Conservation (phyloP, 2,113 vertebrate genomes). For the Chaetops frenatus region DNA sequence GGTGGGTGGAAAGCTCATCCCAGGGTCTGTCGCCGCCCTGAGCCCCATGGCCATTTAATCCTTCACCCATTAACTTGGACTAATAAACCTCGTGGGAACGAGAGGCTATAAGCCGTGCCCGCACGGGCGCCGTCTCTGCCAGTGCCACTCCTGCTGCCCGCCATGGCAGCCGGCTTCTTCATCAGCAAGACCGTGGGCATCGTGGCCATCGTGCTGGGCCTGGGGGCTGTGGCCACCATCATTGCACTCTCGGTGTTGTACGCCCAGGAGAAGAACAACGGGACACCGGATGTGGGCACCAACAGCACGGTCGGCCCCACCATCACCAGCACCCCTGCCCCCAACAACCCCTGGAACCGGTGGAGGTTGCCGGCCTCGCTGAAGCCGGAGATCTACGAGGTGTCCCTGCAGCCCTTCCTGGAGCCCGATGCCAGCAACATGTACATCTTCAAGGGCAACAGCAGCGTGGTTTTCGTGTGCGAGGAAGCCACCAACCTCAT, state of each 20-base stretch:
- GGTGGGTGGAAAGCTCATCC: background rate
- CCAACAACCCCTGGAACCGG: constrained; percentile 72
- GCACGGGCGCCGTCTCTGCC: accelerated
- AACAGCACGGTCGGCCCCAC: accelerated
- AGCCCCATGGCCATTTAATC: constrained; percentile 15
- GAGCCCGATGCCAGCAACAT: background rate
- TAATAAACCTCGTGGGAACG: background rate
- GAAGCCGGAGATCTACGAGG: constrained; percentile 69
- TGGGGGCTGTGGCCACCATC: constrained; percentile 74
- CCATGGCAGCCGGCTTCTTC: constrained; percentile 88
- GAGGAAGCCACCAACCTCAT: constrained; percentile 73
- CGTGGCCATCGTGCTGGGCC: constrained; percentile 61
- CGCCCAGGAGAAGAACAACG: constrained; percentile 73
- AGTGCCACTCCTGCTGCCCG: accelerated
- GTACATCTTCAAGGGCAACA: constrained; percentile 82
- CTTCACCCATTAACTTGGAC: constrained; percentile 50
- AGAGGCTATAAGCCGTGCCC: constrained; percentile 25
- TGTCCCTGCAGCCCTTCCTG: constrained; percentile 83
- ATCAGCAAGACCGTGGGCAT: constrained; percentile 79
- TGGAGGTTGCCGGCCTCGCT: constrained; percentile 80
- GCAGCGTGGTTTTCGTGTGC: constrained; percentile 78
- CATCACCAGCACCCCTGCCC: background rate
- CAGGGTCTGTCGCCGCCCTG: background rate
- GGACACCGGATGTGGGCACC: accelerated
- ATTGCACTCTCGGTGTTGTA: constrained; percentile 83